Evolutionary conservation across 2,888 invertebrate genomes (phyloP), one percentile per base, ranked within the genome.

Genomic region (Xanthia icteritia): DNA sequence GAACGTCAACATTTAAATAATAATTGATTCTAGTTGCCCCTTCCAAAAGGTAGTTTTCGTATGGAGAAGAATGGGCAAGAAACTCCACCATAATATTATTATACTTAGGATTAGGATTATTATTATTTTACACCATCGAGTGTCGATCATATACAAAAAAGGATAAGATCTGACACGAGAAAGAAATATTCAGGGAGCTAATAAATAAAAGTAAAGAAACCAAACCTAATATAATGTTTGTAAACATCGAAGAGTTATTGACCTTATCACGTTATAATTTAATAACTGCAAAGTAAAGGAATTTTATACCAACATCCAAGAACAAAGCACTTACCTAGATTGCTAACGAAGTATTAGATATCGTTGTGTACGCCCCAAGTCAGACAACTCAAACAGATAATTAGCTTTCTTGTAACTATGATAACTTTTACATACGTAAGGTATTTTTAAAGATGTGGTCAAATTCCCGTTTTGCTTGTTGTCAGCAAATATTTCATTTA

Each of bases 271-370:
- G n/a, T 23, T 54, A 31, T 60, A 70, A 71, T 76, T 60, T 66
- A 79, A 76, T 83, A 73, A 39, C 13, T 73, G 23, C 69, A 39
- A 75, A 83, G 72, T 83, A 63, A 39, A 65, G 74, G 61, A 83
- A 82, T 58, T 70, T 67, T 82, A 66, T 75, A 63, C 36, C 39
- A 56, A 67, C 58, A 54, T 15, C 17, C 73, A 64, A 73, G 79
- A 79, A 83, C n/a, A 42, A 73, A 75, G 80, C 83, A 83, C 79
- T 83, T 79, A 71, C 15, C 60, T 45, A 70, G 60, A 83, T 83
- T 79, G 65, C 68, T 60, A 67, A 45, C 72, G 8, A 36, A 42
- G 72, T 84, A 75, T 77, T 70, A 60, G 9, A 63, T 83, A 56
- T 64, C 83, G 0, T 31, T 83, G 83, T 83, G 73, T 67, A 63